Evolutionary conservation across 2,797 vertebrate genomes (phyloP).

Genomic region (Molossus alvarezi): DNA sequence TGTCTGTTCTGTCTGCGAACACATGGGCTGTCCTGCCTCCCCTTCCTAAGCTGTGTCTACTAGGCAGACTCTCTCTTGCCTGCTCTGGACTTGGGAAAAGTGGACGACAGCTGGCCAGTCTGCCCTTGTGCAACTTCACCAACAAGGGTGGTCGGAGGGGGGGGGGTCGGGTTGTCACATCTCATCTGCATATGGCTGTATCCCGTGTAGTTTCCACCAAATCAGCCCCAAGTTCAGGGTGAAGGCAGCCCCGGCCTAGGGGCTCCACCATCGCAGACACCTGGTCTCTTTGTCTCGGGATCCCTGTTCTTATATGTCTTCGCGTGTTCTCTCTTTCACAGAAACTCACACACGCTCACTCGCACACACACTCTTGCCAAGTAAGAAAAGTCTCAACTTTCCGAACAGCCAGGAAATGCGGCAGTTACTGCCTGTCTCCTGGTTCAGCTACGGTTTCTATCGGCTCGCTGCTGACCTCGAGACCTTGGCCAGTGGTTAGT

Average conservation of each 20-base stretch:
- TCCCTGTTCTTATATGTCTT: background rate
- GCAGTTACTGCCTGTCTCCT: constrained; percentile 34
- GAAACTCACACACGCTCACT: background rate
- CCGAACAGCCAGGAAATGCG: background rate
- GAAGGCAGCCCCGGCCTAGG: background rate
- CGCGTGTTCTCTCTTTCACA: background rate
- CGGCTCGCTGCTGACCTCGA: background rate
- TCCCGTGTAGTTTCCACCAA: background rate
- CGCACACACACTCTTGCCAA: background rate
- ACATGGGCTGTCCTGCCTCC: constrained; percentile 17
- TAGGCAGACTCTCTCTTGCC: background rate
- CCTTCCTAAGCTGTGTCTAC: background rate
- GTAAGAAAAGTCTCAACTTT: background rate
- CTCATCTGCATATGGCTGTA: background rate
- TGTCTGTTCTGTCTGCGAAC: background rate
- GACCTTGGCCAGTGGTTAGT: background rate
- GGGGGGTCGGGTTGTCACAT: background rate
- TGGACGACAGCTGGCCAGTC: background rate
- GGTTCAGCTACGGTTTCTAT: constrained; percentile 13
- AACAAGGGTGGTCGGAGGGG: background rate
- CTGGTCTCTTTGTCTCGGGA: background rate
- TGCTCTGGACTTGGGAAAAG: constrained; percentile 5
- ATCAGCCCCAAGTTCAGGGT: constrained; percentile 13
- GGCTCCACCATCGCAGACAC: background rate
- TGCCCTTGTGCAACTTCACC: background rate